phyloP scores from a whole-genome alignment of 2,797 vertebrate species.

The Mus minutoides region DNA sequence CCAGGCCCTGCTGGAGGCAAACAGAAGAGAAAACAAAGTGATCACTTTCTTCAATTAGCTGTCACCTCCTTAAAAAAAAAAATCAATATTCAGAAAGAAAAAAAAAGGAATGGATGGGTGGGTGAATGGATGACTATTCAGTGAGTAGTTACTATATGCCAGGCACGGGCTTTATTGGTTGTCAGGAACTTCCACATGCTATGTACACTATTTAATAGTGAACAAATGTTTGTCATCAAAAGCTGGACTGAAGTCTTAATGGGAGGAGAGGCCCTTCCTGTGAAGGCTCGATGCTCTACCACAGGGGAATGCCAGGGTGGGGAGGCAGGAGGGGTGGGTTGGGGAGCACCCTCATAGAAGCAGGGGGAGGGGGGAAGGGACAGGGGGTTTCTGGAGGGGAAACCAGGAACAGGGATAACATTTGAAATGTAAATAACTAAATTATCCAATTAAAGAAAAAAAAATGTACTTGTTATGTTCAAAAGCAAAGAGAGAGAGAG shows the following conservation, averaged over 20 bases:
- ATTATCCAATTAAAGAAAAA: too few relatives aligned
- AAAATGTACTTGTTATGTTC: too few relatives aligned
- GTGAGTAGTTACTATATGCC: neutral
- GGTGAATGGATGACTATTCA: neutral
- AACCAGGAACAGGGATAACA: too few relatives aligned
- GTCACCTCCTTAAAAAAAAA: neutral
- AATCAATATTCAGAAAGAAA: conserved; percentile 27
- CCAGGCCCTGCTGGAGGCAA: conserved; percentile 13
- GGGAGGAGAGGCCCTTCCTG: too few relatives aligned
- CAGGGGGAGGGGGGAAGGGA: too few relatives aligned
- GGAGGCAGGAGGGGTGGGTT: fast-evolving
- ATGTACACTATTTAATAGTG: conserved; percentile 20
- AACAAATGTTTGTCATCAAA: conserved; percentile 24
- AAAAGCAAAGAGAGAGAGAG: too few relatives aligned
- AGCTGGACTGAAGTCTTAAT: neutral
- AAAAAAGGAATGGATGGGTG: conserved; percentile 31
- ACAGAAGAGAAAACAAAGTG: conserved; percentile 45
- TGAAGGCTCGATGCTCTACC: too few relatives aligned
- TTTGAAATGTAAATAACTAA: too few relatives aligned
- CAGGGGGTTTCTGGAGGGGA: too few relatives aligned
- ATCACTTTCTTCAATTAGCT: conserved; percentile 63
- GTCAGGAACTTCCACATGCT: neutral
- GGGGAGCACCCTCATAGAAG: too few relatives aligned
- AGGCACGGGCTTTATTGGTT: conserved; percentile 11
- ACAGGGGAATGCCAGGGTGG: too few relatives aligned